Evolutionary conservation across 2,113 vertebrate genomes (phyloP).

Genomic region (Thinocorus orbignyianus): DNA sequence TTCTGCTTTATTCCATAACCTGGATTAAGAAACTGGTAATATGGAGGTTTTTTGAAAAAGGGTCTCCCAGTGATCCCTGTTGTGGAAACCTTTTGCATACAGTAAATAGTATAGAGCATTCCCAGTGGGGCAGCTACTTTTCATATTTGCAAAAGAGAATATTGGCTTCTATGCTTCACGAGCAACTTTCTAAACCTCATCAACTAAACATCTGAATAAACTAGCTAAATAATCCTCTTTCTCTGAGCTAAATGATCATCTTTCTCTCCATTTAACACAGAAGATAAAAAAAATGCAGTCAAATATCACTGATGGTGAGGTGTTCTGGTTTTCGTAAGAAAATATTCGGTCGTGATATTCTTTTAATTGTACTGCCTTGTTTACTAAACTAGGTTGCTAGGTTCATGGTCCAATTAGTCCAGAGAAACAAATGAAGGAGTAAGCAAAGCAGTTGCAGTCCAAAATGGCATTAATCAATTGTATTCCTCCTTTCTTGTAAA

Average conservation of each 20-base stretch:
- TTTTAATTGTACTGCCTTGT: not conserved
- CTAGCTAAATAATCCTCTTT: slow-evolving; percentile 3
- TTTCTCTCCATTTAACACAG: not conserved
- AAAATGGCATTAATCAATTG: not conserved
- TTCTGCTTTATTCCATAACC: not conserved
- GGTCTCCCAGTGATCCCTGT: not conserved
- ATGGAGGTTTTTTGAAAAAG: not conserved
- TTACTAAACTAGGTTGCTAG: not conserved
- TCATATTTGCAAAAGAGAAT: not conserved
- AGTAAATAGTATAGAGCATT: not conserved
- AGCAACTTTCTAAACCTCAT: slow-evolving; percentile 30
- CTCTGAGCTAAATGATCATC: not conserved
- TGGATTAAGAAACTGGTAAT: not conserved
- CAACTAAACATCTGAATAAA: slow-evolving; percentile 41
- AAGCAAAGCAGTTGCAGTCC: not conserved
- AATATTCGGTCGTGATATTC: not conserved
- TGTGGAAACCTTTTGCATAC: not conserved
- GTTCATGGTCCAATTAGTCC: not conserved
- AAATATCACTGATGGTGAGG: not conserved
- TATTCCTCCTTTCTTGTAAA: not conserved
- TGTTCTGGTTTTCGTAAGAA: not conserved
- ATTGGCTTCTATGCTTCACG: slow-evolving; percentile 4
- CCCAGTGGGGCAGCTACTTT: not conserved
- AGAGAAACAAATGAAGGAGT: not conserved
- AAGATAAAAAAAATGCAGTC: not conserved